These are phyloP conservation scores for Pissodes strobi DNA, from an alignment of 1,140 invertebrate genomes.

Conservation along the genomic window DNA sequence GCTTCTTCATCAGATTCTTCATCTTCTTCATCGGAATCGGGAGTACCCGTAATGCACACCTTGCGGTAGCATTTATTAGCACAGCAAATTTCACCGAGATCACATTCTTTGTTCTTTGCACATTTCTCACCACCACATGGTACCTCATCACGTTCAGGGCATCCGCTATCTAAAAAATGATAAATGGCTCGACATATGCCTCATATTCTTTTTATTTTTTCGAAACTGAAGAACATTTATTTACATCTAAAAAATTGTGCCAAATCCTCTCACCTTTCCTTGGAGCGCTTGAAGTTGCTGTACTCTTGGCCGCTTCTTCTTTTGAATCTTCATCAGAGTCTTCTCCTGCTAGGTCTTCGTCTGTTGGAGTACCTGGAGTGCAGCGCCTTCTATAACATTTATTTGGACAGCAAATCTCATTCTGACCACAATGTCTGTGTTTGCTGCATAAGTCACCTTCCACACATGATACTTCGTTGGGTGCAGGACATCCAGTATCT, in stretches of 20 bases:
- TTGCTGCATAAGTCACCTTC: constrained; percentile 29
- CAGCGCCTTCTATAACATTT: constrained; percentile 33
- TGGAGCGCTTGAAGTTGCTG: background rate
- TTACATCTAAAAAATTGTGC: too few species aligned
- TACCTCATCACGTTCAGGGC: constrained; percentile 43
- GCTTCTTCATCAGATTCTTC: constrained; percentile 48
- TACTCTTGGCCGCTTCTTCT: constrained; percentile 31
- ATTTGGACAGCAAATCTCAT: constrained; percentile 30
- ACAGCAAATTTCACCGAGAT: constrained; percentile 30
- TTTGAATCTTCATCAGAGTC: constrained; percentile 31
- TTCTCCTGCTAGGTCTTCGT: constrained; percentile 24
- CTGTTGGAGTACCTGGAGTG: constrained; percentile 19
- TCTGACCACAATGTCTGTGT: constrained; percentile 25
- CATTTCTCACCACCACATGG: constrained; percentile 32
- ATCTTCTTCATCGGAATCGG: constrained; percentile 45
- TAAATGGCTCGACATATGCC: too few species aligned
- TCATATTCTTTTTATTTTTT: too few species aligned
- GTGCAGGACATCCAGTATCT: constrained; percentile 30
- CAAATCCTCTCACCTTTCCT: too few species aligned
- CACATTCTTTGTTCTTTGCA: constrained; percentile 19
- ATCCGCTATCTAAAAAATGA: constrained; percentile 22
- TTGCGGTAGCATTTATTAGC: constrained; percentile 33
- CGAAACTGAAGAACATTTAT: too few species aligned
- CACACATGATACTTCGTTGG: constrained; percentile 20
- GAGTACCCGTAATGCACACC: constrained; percentile 23